These are phyloP conservation scores for Drosophila antonietae DNA, from an alignment of 2,888 invertebrate species.

Conservation along the genomic window DNA sequence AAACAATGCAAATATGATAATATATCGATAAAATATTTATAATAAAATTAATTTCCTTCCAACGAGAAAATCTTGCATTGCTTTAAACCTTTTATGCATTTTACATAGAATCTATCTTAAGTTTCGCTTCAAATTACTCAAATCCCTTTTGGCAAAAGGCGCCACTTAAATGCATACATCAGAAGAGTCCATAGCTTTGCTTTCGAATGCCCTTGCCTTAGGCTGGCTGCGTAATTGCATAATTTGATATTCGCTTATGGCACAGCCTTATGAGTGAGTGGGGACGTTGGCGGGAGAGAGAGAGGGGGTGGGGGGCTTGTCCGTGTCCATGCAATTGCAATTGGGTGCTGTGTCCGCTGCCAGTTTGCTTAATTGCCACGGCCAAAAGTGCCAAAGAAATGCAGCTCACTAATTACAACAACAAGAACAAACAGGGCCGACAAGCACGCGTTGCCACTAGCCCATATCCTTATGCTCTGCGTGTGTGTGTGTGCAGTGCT, in stretches of 20 bases:
- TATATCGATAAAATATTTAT: too few species aligned
- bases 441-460: slow-evolving; percentile 37
- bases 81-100: not conserved
- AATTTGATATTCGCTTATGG: slow-evolving; percentile 66
- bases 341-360: slow-evolving; percentile 36
- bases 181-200: not conserved
- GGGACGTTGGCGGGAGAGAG: not conserved
- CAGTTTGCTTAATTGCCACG: slow-evolving; percentile 73
- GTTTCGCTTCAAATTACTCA: not conserved
- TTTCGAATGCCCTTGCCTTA: slow-evolving; percentile 1
- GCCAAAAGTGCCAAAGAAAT: slow-evolving; percentile 77
- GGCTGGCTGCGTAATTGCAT: slow-evolving; percentile 61
- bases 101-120: not conserved
- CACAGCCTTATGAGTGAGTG: slow-evolving; percentile 22
- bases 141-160: not conserved
- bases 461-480: slow-evolving; percentile 51
- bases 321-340: slow-evolving; percentile 31
- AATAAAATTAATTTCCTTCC: too few species aligned
- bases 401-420: slow-evolving; percentile 77
- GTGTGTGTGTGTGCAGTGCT: slow-evolving; percentile 42
- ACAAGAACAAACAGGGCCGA: slow-evolving; percentile 56
- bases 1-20: too few species aligned
- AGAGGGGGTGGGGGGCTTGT: not conserved
- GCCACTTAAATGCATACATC: not conserved
- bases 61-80: not conserved